Evolutionary conservation across 2,888 invertebrate genomes (phyloP), one percentile per base, ranked within the genome.

Genomic region (Syrphus vitripennis): DNA sequence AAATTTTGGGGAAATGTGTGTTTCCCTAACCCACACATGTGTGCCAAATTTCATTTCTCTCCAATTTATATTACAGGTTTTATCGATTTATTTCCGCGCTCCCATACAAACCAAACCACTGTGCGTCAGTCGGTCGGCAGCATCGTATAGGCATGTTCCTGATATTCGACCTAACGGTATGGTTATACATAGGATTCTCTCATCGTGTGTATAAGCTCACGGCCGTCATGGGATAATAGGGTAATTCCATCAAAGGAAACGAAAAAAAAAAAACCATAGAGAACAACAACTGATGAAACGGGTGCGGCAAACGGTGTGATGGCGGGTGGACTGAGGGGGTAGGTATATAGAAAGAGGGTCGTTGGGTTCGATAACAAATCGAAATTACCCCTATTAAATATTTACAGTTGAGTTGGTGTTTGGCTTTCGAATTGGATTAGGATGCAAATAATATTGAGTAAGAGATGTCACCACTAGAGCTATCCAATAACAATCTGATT

Each of bases 361-460:
- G 87, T 72, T 69, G 67, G 86, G 83, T 80, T 80, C 80, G 83
- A 83, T 83, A 83, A 83, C 79, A 87, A 83, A 88, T 87, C 86
- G 87, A 87, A 88, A 88, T 88, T 88, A 87, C 87, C 88, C 86
- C 88, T 79, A 88, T 88, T 88, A 88, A 88, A 88, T 88, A 88
- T 88, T 88, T 88, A 88, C 88, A 88, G 88, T 87, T 88, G 88
- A 86, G 86, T 86, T 86, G 86, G 86, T 86, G 87, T 86, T 88
- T 88, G 87, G 86, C 82, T 87, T 83, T 83, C 77, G 50, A 76
- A 86, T 88, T 88, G 87, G 87, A 79, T 83, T 83, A 83, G 87
- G 87, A 83, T 79, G 79, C 71, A 79, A 83, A 87, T 83, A 67
- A 86, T 86, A 86, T 86, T 82, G 77, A 82, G 86, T 78, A 63